These are phyloP conservation scores for Cromileptes altivelis DNA, from an alignment of 2,113 vertebrate genomes.

Conservation along the genomic window DNA sequence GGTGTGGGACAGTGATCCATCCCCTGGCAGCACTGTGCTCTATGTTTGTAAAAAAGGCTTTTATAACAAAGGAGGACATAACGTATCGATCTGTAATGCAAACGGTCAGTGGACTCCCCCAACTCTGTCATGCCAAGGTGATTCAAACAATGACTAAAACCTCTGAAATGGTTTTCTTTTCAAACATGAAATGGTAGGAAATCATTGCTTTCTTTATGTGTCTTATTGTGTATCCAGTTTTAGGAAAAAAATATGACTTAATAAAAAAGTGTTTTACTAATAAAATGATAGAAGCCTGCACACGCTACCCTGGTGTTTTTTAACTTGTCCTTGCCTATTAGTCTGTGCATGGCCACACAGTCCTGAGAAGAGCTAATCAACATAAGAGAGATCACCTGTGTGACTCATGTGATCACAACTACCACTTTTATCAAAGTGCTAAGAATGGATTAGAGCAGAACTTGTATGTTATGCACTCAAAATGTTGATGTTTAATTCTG, in stretches of 20 bases:
- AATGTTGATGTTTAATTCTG: too few species aligned
- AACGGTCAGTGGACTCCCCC: constrained; percentile 71
- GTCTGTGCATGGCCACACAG: background rate
- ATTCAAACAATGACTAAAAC: background rate
- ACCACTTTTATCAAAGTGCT: background rate
- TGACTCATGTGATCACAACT: background rate
- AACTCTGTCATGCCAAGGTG: constrained; percentile 77
- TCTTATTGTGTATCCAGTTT: background rate
- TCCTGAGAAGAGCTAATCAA: background rate
- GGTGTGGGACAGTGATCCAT: constrained; percentile 56
- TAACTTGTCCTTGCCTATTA: too few species aligned
- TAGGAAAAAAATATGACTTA: background rate
- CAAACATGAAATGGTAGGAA: background rate
- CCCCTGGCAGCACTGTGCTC: constrained; percentile 64
- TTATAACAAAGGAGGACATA: constrained; percentile 63
- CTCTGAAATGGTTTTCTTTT: background rate
- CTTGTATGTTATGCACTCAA: background rate
- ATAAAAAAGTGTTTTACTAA: background rate
- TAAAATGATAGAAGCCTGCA: background rate
- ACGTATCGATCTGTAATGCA: constrained; percentile 62
- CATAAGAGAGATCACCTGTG: background rate
- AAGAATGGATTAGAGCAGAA: background rate
- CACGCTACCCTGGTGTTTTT: too few species aligned
- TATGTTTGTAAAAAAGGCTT: constrained; percentile 78
- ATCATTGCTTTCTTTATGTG: background rate